phyloP scores from a whole-genome alignment of 2,113 vertebrate species.

The Oryzias melastigma region DNA sequence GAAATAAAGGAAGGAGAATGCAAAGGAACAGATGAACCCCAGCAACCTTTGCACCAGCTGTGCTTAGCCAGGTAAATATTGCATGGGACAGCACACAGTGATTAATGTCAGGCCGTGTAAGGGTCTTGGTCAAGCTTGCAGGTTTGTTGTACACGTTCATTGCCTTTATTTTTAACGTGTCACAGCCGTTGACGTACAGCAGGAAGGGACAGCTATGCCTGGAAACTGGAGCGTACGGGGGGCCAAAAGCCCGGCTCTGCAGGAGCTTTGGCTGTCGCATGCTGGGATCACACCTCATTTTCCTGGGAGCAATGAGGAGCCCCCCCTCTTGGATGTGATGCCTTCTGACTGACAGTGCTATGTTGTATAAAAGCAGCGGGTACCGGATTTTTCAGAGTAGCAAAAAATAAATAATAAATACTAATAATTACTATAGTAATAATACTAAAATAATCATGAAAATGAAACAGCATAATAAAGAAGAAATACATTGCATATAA shows the following conservation, averaged over 20 bases:
- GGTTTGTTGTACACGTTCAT: too few species aligned
- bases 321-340: slow-evolving; percentile 16
- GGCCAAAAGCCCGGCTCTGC: slow-evolving; percentile 55
- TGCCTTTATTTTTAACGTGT: slow-evolving; percentile 43
- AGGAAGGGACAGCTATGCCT: slow-evolving; percentile 61
- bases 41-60: slow-evolving; percentile 41
- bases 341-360: slow-evolving; percentile 16
- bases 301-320: slow-evolving; percentile 15
- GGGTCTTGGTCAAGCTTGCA: slow-evolving; percentile 32
- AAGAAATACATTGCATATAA: too few species aligned
- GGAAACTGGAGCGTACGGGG: slow-evolving; percentile 64
- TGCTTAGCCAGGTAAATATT: slow-evolving; percentile 66
- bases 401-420: too few species aligned
- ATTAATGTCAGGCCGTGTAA: slow-evolving; percentile 69
- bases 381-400: too few species aligned
- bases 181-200: slow-evolving; percentile 49
- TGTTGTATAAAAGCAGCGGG: slow-evolving; percentile 1
- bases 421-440: too few species aligned
- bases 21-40: slow-evolving; percentile 33
- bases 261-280: slow-evolving; percentile 36
- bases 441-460: too few species aligned
- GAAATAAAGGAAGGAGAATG: slow-evolving; percentile 31
- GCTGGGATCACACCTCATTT: slow-evolving; percentile 26
- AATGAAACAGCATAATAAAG: too few species aligned
- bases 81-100: slow-evolving; percentile 55